phyloP scores from a whole-genome alignment of 1,140 invertebrate genomes.

The Probaryconus sp. region DNA sequence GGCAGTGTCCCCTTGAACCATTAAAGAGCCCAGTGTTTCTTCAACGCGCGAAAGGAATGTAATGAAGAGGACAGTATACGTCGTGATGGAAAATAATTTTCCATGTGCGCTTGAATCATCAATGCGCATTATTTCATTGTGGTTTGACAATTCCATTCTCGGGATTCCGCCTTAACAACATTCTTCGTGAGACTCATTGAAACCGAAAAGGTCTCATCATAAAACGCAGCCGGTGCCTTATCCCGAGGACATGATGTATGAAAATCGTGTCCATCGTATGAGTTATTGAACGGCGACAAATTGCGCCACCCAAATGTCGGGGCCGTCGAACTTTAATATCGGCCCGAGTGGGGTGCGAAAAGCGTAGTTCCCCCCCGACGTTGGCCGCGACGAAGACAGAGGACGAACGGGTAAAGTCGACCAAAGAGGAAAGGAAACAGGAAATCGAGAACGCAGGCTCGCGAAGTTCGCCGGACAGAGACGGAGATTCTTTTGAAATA shows the following conservation, averaged over 20 bases:
- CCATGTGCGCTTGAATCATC: too few species aligned
- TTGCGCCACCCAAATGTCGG: slow-evolving; percentile 25
- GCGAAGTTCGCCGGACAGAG: background rate
- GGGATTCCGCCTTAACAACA: background rate
- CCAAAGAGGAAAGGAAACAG: slow-evolving; percentile 6
- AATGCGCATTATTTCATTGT: slow-evolving; percentile 3
- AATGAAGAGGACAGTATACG: too few species aligned
- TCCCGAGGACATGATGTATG: slow-evolving; percentile 24
- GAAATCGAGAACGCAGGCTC: slow-evolving; percentile 9
- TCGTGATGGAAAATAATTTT: too few species aligned
- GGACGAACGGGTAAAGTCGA: slow-evolving; percentile 15
- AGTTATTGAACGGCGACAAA: slow-evolving; percentile 53
- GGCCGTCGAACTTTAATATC: slow-evolving; percentile 42
- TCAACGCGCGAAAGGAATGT: too few species aligned
- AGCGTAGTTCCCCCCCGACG: background rate
- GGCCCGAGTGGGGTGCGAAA: slow-evolving; percentile 5
- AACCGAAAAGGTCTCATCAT: slow-evolving; percentile 16
- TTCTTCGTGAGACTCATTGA: slow-evolving; percentile 5
- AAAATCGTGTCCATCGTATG: slow-evolving; percentile 39
- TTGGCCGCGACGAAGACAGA: background rate
- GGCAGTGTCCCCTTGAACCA: too few species aligned
- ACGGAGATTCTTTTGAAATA: too few species aligned
- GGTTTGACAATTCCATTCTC: slow-evolving; percentile 17
- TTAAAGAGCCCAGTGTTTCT: too few species aligned
- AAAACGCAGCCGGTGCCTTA: slow-evolving; percentile 34